Evolutionary conservation across 92 coral and sea anemone species (phyloP).

Genomic region (Bergia puertoricense): DNA sequence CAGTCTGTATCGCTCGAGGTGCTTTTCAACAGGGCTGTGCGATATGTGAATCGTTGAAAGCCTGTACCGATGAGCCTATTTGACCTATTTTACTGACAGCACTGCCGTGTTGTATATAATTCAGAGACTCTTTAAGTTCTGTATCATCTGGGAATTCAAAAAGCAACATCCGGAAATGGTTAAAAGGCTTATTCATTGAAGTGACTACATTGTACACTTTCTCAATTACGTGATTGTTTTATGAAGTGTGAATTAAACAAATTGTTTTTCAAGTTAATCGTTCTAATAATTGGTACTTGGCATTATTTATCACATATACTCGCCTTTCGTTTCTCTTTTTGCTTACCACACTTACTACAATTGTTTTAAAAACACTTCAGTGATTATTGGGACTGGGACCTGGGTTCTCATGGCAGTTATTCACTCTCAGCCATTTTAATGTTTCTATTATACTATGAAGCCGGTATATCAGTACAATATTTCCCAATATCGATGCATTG

Average conservation of each 20-base stretch:
- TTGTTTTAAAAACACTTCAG: no score
- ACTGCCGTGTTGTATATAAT: not conserved
- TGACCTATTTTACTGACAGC: not conserved
- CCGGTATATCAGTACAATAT: no score
- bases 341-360: no score
- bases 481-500: no score
- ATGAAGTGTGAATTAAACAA: not conserved
- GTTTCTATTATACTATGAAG: no score
- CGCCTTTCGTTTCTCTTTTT: no score
- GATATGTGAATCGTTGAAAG: not conserved
- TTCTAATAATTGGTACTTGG: no score
- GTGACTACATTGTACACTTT: not conserved
- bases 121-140: not conserved
- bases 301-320: no score
- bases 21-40: not conserved
- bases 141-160: not conserved
- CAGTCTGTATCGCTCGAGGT: not conserved
- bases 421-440: no score
- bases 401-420: no score
- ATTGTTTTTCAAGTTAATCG: not conserved
- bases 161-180: constrained; percentile 4
- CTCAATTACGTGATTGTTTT: not conserved
- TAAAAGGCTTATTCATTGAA: not conserved
- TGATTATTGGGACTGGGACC: no score
- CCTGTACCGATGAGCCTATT: not conserved